phyloP scores from a whole-genome alignment of 2,797 vertebrate genomes.

The Lithobates pipiens region DNA sequence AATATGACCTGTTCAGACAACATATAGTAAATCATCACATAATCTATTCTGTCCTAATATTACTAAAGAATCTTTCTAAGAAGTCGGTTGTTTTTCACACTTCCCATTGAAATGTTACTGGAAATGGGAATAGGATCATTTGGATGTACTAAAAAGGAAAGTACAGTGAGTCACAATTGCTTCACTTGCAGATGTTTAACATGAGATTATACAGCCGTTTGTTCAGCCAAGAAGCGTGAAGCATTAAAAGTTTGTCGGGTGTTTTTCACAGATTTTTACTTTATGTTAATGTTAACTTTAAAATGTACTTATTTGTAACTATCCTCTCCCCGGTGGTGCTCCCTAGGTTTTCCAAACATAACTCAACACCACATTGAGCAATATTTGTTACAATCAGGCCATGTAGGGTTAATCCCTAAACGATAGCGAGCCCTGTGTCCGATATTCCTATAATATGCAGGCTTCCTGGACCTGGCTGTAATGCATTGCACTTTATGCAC shows the following conservation, averaged over 20 bases:
- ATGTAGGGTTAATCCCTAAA: too few species aligned
- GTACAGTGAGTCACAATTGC: not conserved
- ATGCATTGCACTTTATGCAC: too few species aligned
- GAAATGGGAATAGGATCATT: not conserved
- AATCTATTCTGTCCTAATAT: not conserved
- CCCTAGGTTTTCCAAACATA: not conserved
- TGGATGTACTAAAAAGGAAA: not conserved
- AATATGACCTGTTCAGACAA: not conserved
- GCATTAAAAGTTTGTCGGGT: not conserved
- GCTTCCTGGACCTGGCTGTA: too few species aligned
- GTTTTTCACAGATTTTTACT: not conserved
- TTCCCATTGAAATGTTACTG: not conserved
- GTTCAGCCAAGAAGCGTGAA: not conserved
- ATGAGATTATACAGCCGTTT: not conserved
- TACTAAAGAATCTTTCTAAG: not conserved
- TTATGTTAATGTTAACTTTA: not conserved
- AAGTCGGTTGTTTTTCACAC: not conserved
- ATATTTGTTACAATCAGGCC: not conserved
- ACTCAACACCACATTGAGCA: not conserved
- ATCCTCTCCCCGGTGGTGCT: too few species aligned
- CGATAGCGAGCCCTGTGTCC: too few species aligned
- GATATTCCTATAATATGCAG: too few species aligned
- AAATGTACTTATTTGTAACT: too few species aligned
- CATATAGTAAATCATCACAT: not conserved
- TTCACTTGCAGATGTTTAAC: constrained; percentile 3